Conservation (phyloP, 2,888 invertebrate species). For the Empis stercorea region DNA sequence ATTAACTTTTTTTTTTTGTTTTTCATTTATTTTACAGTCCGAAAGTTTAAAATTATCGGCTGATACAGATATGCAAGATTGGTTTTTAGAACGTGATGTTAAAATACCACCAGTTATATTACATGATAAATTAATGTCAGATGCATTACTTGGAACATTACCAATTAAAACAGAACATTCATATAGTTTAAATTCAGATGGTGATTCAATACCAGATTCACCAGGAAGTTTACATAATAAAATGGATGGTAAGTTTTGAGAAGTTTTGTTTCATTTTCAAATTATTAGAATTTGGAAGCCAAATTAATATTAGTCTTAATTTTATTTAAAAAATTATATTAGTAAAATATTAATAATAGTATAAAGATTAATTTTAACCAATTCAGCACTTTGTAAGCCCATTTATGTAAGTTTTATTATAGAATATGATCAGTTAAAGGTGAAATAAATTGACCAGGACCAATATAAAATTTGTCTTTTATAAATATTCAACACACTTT, state of each 20-base stretch:
- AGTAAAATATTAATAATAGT: no score
- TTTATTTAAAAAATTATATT: no score
- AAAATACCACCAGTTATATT: constrained; percentile 58
- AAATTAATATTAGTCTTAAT: no score
- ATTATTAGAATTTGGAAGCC: no score
- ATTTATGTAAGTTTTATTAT: no score
- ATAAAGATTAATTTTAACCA: no score
- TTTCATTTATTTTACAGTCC: constrained; percentile 39
- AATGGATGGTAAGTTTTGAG: constrained; percentile 54
- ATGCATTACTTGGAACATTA: constrained; percentile 59
- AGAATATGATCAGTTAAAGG: no score
- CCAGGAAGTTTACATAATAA: constrained; percentile 51
- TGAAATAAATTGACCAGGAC: no score
- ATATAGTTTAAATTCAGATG: constrained; percentile 68
- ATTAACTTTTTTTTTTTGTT: constrained; percentile 2
- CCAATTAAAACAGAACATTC: constrained; percentile 90
- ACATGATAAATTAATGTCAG: constrained; percentile 60
- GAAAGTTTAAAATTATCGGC: constrained; percentile 47
- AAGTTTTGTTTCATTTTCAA: no score
- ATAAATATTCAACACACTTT: no score
- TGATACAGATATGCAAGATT: constrained; percentile 53
- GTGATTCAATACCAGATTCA: constrained; percentile 56
- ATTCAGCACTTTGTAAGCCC: no score
- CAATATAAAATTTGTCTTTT: no score
- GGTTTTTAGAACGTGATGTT: constrained; percentile 54